Evolutionary conservation across 1,140 invertebrate genomes (phyloP), one percentile per base, ranked within the genome.

Genomic region (Epicauta chinensis): DNA sequence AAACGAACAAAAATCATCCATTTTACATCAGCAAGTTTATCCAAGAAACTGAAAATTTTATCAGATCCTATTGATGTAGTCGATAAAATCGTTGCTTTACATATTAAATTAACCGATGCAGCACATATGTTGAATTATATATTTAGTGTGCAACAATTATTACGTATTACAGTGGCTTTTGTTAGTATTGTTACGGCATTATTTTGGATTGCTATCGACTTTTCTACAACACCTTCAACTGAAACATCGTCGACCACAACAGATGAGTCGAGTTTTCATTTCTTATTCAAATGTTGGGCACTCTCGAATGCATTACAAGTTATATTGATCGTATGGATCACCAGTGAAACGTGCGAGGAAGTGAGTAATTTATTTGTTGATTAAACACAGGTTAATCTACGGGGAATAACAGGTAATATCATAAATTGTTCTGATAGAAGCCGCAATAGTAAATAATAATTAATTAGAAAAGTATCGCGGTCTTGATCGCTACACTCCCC

Each of bases 111-210:
- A 30, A 54, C 54, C 1, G 54, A 62, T 34, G 47, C 54, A 29
- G 57, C 57, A 10, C 50, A 39, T 2, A 40, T 56, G 16, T 39
- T 62, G 1, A 62, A 59, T 34, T 47, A 51, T 10, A 35, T 52
- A 2, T 62, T 59, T 40, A 48, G 44, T 16, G 45, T 62, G n/a
- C 60, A 62, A 53, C 51, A 55, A 40, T 36, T 62, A n/a, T 34
- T 59, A 11, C 32, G 51, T 40, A 53, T 62, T 2, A 47, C 47
- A n/a, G 51, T 53, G 2, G 40, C 57, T 9, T 62, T 62, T 41
- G 34, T 59, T 10, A 45, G 41, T 16, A 59, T 62, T 11, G 53
- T 62, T 0, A 51, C 52, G 3, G 51, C 57, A 2, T 40, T 62
- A 12, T 62, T 56, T 41, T 41, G 41, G 32, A 48, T 59, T 15